Evolutionary conservation across 2,113 vertebrate genomes (phyloP).

Genomic region (Sceloporus tristichus): DNA sequence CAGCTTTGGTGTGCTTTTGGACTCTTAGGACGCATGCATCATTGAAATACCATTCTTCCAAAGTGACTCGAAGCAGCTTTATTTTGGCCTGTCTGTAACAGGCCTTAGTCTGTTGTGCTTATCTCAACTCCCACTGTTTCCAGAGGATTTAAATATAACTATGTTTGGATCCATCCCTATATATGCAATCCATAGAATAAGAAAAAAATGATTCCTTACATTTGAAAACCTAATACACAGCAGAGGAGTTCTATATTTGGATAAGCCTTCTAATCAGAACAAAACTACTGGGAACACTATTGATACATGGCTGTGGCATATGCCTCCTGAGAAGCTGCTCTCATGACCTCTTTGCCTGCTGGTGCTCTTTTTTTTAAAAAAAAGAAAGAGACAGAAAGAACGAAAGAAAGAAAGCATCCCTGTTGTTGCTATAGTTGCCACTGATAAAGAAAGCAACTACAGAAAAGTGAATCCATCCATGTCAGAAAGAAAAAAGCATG

Average conservation of each 20-base stretch:
- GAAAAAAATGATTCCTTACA: neutral
- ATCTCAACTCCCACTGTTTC: neutral
- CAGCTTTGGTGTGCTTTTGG: no score
- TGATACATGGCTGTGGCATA: fast-evolving
- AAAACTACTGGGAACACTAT: neutral
- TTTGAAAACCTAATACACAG: neutral
- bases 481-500: no score
- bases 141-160: neutral
- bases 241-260: neutral
- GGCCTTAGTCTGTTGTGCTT: neutral
- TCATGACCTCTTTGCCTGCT: fast-evolving
- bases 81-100: no score
- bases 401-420: neutral
- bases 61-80: no score
- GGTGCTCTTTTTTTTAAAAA: neutral
- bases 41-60: no score
- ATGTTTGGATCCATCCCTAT: neutral
- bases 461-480: no score
- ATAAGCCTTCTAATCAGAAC: constrained; percentile 6
- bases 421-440: neutral
- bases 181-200: neutral
- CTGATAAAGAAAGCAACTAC: neutral
- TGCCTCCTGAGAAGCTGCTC: neutral
- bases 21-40: no score
- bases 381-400: neutral